A percentile compares a stretch with the other conserved stretches of the same genome.
phyloP scores from a whole-genome alignment of 2,113 vertebrate genomes.

The Oryctolagus cuniculus region DNA sequence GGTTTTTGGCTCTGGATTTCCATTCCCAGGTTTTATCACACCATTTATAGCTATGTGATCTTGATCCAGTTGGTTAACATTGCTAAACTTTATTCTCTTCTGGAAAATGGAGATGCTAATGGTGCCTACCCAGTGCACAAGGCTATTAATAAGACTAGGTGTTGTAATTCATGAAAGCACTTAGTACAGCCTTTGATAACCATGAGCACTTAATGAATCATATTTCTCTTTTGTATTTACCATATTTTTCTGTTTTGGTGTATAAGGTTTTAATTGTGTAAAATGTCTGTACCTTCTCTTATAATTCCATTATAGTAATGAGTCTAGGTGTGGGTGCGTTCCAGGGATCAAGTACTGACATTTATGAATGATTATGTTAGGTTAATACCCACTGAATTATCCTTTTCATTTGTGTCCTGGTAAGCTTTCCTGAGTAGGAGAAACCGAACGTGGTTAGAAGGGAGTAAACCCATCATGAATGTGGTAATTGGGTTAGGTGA shows the following conservation, averaged over 20 bases:
- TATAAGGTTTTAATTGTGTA: not conserved
- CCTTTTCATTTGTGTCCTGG: not conserved
- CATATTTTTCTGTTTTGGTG: not conserved
- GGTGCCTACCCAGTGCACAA: not conserved
- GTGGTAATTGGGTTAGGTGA: not conserved
- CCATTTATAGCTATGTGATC: not conserved
- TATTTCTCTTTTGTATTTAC: not conserved
- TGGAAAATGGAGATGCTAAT: not conserved
- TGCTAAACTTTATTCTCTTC: not conserved
- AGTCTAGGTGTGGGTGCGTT: not conserved
- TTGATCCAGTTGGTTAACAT: not conserved
- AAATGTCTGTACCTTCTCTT: constrained; percentile 9
- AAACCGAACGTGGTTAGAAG: not conserved
- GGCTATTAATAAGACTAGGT: not conserved
- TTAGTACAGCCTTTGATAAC: not conserved
- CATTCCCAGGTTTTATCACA: not conserved
- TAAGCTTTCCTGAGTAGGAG: not conserved
- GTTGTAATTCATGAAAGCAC: not conserved
- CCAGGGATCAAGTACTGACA: not conserved
- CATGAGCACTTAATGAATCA: not conserved
- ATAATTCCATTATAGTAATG: not conserved
- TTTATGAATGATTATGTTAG: not conserved
- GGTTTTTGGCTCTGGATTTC: not conserved
- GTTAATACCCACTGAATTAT: not conserved
- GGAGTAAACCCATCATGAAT: not conserved